Conservation (phyloP, 2,888 invertebrate species). For the Spialia ferax region DNA sequence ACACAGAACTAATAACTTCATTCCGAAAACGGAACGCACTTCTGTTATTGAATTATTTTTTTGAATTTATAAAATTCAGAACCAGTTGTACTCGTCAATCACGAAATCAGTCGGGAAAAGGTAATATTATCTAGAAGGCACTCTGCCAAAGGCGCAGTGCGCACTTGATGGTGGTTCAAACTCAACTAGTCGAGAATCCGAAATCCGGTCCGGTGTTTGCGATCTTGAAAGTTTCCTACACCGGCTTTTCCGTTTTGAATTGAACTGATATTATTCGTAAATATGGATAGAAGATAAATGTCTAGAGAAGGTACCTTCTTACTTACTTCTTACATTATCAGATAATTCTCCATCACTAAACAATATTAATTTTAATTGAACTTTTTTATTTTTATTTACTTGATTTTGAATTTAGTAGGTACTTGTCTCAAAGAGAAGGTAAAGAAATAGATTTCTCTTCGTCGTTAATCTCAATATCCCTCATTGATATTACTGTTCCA, state of each 20-base stretch:
- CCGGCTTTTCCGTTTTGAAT: not conserved
- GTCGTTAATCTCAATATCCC: no score
- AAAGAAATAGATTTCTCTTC: no score
- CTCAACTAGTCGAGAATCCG: conserved; percentile 43
- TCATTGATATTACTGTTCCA: no score
- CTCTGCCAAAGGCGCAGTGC: conserved; percentile 37
- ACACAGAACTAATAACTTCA: conserved; percentile 72
- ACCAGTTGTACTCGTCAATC: conserved; percentile 15
- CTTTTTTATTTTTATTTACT: no score
- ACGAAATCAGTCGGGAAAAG: conserved; percentile 1
- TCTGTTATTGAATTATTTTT: not conserved
- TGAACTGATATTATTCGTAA: not conserved
- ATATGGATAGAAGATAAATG: no score
- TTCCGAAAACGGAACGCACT: conserved; percentile 43
- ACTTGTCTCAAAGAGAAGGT: no score
- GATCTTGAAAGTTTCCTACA: not conserved
- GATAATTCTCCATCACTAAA: no score
- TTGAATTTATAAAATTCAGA: conserved; percentile 16
- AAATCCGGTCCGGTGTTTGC: conserved; percentile 2
- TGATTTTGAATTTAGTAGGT: no score
- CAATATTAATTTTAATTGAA: no score
- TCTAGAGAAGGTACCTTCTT: no score
- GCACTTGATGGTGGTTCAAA: conserved; percentile 41
- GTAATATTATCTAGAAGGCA: conserved; percentile 4
- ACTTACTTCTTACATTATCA: no score